A percentile compares a stretch with the other conserved stretches of the same genome.
Conservation (phyloP, 1,140 invertebrate species). For the Bombus balteatus region DNA sequence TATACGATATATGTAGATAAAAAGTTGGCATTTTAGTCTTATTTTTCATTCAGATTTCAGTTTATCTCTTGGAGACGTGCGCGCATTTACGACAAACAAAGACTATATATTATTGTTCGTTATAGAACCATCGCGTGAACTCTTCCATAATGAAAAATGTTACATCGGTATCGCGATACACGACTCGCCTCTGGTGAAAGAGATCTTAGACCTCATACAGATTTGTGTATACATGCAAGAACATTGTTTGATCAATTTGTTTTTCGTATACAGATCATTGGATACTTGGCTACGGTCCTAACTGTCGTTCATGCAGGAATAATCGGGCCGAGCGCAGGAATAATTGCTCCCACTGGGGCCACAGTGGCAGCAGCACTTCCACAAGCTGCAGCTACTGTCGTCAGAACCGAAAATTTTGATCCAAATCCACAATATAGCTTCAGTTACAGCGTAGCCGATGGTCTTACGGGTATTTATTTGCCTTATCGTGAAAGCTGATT, state of each 20-base stretch:
- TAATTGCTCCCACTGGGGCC: slow-evolving; percentile 63
- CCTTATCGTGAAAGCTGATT: not conserved
- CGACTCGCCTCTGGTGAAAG: too few relatives aligned
- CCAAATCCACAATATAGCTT: slow-evolving; percentile 89
- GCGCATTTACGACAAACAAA: too few relatives aligned
- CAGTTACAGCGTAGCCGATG: slow-evolving; percentile 88
- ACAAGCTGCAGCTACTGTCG: slow-evolving; percentile 67
- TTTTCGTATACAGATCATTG: slow-evolving; percentile 39
- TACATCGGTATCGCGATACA: too few relatives aligned
- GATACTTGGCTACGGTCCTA: slow-evolving; percentile 61
- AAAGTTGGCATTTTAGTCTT: too few relatives aligned
- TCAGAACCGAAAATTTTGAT: slow-evolving; percentile 85
- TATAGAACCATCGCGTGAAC: too few relatives aligned
- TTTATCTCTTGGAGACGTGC: not conserved
- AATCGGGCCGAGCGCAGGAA: slow-evolving; percentile 65
- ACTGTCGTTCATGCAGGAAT: slow-evolving; percentile 71
- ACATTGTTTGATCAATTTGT: not conserved
- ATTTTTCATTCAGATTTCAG: not conserved
- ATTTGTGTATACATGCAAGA: not conserved
- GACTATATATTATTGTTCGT: too few relatives aligned
- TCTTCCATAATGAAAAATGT: too few relatives aligned
- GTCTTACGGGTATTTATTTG: slow-evolving; percentile 83
- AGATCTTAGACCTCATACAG: not conserved
- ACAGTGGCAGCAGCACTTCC: slow-evolving; percentile 73
- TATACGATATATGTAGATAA: too few relatives aligned